These are phyloP conservation scores for Furnarius figulus DNA, from an alignment of 2,113 vertebrate species.

Conservation along the genomic window DNA sequence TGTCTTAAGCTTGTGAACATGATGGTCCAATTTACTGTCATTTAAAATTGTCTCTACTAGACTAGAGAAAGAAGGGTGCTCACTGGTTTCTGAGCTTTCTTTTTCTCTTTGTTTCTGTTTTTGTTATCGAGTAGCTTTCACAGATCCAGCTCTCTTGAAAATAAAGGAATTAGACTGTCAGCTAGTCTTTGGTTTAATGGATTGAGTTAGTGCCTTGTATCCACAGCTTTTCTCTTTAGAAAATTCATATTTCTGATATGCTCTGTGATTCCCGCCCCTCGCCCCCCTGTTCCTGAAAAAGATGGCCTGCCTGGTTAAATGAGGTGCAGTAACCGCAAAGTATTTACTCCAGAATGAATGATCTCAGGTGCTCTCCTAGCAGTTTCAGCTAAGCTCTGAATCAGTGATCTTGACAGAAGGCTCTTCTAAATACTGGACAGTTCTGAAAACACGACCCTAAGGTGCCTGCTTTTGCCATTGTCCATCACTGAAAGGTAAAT, in stretches of 20 bases:
- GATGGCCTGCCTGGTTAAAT: background rate
- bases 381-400: background rate
- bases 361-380: background rate
- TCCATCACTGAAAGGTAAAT: background rate
- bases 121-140: background rate
- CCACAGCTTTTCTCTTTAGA: background rate
- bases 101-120: conserved; percentile 20
- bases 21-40: background rate
- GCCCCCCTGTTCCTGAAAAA: background rate
- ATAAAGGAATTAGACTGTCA: background rate
- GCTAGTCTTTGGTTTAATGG: conserved; percentile 7
- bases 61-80: background rate
- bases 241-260: conserved; percentile 41
- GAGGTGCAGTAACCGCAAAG: background rate
- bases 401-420: background rate
- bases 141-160: background rate
- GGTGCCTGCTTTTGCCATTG: background rate
- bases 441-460: background rate
- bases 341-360: background rate
- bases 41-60: background rate
- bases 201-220: background rate
- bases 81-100: background rate
- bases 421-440: background rate
- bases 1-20: background rate
- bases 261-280: background rate